Evolutionary conservation across 2,797 vertebrate genomes (phyloP).

Genomic region (Hyperoplus immaculatus): DNA sequence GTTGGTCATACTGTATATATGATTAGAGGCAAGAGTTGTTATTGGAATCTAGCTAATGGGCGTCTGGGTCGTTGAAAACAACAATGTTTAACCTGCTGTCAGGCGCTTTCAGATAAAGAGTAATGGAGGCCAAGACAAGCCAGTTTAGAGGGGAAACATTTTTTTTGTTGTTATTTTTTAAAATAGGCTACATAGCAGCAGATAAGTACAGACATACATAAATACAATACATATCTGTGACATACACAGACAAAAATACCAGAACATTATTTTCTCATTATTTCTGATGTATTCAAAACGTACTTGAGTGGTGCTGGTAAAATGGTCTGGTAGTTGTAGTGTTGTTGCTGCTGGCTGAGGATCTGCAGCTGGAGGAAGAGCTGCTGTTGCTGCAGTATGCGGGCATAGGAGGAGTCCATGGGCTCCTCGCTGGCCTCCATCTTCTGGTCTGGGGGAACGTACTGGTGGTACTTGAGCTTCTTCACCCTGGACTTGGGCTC

Average conservation of each 20-base stretch:
- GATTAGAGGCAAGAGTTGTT: conserved; percentile 64
- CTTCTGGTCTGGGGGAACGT: conserved; percentile 98
- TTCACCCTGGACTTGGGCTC: conserved; percentile 94
- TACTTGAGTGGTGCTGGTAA: conserved; percentile 97
- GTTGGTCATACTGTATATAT: conserved; percentile 55
- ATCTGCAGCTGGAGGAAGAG: conserved; percentile 99
- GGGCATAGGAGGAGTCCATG: conserved; percentile 98
- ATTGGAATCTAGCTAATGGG: conserved; percentile 73
- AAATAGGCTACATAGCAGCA: not conserved
- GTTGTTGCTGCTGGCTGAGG: conserved; percentile 97
- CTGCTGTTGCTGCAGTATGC: conserved; percentile 97
- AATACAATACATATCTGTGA: not conserved
- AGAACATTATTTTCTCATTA: not conserved
- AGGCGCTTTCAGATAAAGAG: conserved; percentile 29
- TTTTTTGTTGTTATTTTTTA: not conserved
- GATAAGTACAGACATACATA: not conserved
- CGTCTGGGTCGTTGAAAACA: conserved; percentile 46
- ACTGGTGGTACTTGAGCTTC: conserved; percentile 98
- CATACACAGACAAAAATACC: not conserved
- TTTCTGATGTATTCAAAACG: conserved; percentile 37
- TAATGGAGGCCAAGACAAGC: conserved; percentile 8
- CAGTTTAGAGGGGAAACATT: not conserved
- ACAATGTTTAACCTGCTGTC: conserved; percentile 46
- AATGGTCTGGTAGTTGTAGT: conserved; percentile 99
- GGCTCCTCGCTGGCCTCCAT: conserved; percentile 91